Base-by-base conservation (phyloP, 2,888 invertebrate genomes). In the Hyposoter dolosus region DNA sequence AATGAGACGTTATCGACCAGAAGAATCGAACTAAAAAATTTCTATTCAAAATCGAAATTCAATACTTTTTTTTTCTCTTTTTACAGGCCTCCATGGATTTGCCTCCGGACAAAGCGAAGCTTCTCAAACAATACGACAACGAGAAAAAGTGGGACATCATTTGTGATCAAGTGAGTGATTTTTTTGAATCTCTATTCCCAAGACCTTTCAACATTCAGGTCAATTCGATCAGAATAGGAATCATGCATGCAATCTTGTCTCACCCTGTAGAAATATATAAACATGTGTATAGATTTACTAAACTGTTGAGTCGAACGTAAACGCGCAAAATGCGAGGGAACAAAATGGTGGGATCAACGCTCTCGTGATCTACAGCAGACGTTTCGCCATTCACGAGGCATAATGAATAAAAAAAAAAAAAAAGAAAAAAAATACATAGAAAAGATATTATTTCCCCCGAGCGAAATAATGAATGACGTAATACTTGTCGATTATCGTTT, bases 141-240 rank as follows among this genome's bases (percentile, higher is more conserved):
- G 98, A 99, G 94, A 99, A 99, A 95, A 99, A 99, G 95, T 99
- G 99, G 99, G 99, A 99, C 95, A 98, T 99, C 94, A 99, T 99
- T 95, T 99, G 99, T 96, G 99, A 99, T 96, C 99, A 98, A 96
- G 98, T 98, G 94, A 95, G 95, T 93, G 45, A 53, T 35, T 19
- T 12, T 19, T 53, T 63, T 47, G 17, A 7, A 28, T 75, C 28
- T 45, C 45, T 45, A 23, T 12, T 12, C 56, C 12, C 5, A 60
- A 28, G 12, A 15, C 56, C 23, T 60, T 1, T 28, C 4, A 60
- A 60, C 12, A 28, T 12, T 60, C 12, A 23, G 23, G 23, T 60
- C 28, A 15, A 12, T 60, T 15, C 28, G 23, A 4, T 23, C 15
- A 4, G 60, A 60, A 28, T 60, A 28, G 6, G 28, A 60, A 60